Conservation (phyloP, 2,888 invertebrate genomes). For the Apoderus coryli region DNA sequence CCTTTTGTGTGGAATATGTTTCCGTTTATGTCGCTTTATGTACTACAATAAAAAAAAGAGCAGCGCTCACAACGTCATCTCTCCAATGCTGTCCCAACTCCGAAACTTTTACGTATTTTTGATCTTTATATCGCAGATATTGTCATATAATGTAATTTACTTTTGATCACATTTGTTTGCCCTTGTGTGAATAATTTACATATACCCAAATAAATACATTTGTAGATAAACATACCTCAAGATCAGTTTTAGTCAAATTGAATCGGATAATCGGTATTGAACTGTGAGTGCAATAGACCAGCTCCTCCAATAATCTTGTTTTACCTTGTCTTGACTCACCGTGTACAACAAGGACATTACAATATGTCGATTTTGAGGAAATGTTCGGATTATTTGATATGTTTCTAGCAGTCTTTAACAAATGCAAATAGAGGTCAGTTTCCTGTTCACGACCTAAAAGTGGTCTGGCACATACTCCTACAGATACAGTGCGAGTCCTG, state of each 20-base stretch:
- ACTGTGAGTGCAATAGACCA: constrained; percentile 33
- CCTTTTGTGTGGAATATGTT: no score
- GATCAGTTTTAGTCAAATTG: constrained; percentile 26
- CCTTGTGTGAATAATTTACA: no score
- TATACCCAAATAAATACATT: no score
- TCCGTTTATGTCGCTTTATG: no score
- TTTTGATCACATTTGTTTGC: no score
- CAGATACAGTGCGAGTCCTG: constrained; percentile 25
- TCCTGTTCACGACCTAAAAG: constrained; percentile 37
- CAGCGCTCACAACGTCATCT: no score
- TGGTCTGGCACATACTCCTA: constrained; percentile 19
- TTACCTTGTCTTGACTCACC: constrained; percentile 46
- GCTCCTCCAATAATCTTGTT: constrained; percentile 43
- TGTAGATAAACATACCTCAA: constrained; percentile 27
- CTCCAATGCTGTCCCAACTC: no score
- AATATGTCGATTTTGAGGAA: constrained; percentile 12
- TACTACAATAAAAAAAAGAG: no score
- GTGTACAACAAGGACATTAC: constrained; percentile 29
- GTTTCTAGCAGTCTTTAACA: constrained; percentile 17
- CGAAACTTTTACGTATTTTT: no score
- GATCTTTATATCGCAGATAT: no score
- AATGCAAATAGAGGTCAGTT: constrained; percentile 20
- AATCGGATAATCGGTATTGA: constrained; percentile 28
- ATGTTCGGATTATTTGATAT: constrained; percentile 4
- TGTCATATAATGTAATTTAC: no score